Conservation (phyloP, 2,888 invertebrate species). For the Napeogenes inachia region DNA sequence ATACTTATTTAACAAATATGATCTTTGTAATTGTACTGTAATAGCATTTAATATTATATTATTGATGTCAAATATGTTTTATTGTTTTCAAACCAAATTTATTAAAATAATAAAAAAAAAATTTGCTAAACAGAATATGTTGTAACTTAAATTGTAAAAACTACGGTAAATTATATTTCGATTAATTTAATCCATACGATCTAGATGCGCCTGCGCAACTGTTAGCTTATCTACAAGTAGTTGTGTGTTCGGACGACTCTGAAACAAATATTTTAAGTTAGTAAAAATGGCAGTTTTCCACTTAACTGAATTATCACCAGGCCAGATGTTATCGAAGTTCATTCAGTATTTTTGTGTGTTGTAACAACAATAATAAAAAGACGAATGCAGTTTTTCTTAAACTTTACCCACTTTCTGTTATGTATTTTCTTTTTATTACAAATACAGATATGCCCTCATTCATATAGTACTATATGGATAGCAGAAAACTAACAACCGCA, state of each 20-base stretch:
- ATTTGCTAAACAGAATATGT: not conserved
- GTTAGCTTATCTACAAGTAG: slow-evolving; percentile 63
- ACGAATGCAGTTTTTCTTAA: no score
- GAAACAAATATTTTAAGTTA: slow-evolving; percentile 20
- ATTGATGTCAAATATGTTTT: slow-evolving; percentile 19
- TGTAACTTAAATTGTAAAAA: not conserved
- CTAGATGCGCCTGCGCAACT: slow-evolving; percentile 68
- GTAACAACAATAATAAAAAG: no score
- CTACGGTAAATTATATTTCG: not conserved
- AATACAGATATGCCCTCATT: no score
- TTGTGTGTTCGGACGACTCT: slow-evolving; percentile 69
- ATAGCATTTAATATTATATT: slow-evolving; percentile 18
- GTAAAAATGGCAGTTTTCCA: no score
- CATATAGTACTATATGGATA: no score
- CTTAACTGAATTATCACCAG: no score
- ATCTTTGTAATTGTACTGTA: slow-evolving; percentile 25
- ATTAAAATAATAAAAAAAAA: slow-evolving; percentile 5
- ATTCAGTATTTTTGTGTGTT: no score
- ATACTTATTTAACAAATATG: slow-evolving; percentile 22
- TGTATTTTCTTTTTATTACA: no score
- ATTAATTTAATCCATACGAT: slow-evolving; percentile 61
- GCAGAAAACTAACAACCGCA: no score
- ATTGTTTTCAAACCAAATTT: slow-evolving; percentile 14
- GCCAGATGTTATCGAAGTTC: no score
- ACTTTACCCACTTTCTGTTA: no score